phyloP scores from a whole-genome alignment of 2,888 invertebrate genomes.

The Meandrusa payeni region DNA sequence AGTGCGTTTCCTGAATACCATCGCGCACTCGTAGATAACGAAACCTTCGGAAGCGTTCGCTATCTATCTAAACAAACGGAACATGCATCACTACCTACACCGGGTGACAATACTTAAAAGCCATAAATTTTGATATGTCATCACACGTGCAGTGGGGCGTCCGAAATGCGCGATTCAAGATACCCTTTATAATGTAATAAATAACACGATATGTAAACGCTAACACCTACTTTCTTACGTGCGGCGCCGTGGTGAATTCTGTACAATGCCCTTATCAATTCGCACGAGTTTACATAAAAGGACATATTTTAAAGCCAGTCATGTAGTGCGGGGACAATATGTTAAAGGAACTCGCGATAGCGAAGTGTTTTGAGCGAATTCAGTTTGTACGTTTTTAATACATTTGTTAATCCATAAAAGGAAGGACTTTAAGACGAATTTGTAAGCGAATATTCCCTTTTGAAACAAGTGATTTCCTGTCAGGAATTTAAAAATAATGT shows the following conservation, averaged over 20 bases:
- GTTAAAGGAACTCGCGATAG: neutral
- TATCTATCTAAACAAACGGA: slow-evolving; percentile 45
- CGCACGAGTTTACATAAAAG: slow-evolving; percentile 15
- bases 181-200: slow-evolving; percentile 65
- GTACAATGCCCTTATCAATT: slow-evolving; percentile 14
- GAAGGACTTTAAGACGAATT: too few relatives aligned
- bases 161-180: slow-evolving; percentile 45
- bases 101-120: slow-evolving; percentile 41
- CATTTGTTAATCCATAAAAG: slow-evolving; percentile 1
- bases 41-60: slow-evolving; percentile 27
- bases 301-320: slow-evolving; percentile 11
- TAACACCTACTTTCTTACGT: slow-evolving; percentile 65
- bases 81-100: slow-evolving; percentile 66
- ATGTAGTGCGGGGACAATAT: slow-evolving; percentile 1
- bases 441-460: too few relatives aligned
- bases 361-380: slow-evolving; percentile 3
- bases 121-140: slow-evolving; percentile 72
- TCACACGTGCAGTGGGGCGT: slow-evolving; percentile 43
- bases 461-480: too few relatives aligned
- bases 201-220: slow-evolving; percentile 53
- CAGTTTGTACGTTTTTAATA: neutral
- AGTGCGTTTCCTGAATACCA: slow-evolving; percentile 15
- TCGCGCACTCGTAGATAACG: slow-evolving; percentile 17
- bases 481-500: too few relatives aligned
- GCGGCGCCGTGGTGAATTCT: slow-evolving; percentile 4